Conservation (phyloP, 2,113 vertebrate species). For the Amazona vittata region DNA sequence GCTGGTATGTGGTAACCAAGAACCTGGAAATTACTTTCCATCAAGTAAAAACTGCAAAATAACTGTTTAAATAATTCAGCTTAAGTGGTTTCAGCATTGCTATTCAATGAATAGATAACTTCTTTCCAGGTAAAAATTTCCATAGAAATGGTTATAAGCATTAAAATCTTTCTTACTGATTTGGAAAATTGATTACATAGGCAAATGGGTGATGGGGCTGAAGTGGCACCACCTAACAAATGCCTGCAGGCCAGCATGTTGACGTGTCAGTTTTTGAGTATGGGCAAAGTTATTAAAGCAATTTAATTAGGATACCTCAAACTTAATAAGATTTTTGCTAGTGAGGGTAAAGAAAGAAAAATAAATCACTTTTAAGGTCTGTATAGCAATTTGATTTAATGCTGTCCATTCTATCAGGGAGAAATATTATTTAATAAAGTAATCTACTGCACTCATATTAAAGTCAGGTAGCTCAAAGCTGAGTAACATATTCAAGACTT, state of each 20-base stretch:
- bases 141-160: not conserved
- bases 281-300: not conserved
- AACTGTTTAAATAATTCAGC: not conserved
- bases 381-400: not conserved
- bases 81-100: not conserved
- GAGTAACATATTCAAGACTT: not conserved
- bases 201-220: not conserved
- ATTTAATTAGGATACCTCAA: not conserved
- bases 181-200: not conserved
- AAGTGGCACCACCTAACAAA: not conserved
- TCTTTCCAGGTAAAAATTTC: not conserved
- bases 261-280: not conserved
- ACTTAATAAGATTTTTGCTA: not conserved
- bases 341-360: not conserved
- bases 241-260: not conserved
- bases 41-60: not conserved
- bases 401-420: not conserved
- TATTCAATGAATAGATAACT: not conserved
- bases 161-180: not conserved
- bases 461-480: not conserved
- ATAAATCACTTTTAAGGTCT: not conserved
- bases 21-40: not conserved
- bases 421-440: constrained; percentile 6
- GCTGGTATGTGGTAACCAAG: not conserved
- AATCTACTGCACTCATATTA: not conserved